Evolutionary conservation across 1,140 invertebrate species (phyloP).

Genomic region (Atta texana): DNA sequence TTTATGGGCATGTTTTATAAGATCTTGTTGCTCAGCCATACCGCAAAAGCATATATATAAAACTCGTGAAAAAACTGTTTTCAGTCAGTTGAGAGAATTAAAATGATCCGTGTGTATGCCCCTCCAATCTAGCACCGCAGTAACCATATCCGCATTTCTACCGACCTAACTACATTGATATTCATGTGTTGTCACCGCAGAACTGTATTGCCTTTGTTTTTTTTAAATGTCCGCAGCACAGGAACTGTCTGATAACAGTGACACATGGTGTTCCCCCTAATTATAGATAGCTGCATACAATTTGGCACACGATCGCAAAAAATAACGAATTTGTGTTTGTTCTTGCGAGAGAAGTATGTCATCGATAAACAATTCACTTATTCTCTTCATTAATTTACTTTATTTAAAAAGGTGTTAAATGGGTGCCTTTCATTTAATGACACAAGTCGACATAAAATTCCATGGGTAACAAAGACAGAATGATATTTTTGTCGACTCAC

Average conservation of each 20-base stretch:
- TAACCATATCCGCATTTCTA: slow-evolving; percentile 23
- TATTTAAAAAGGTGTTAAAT: no score
- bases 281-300: neutral
- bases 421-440: no score
- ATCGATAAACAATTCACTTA: neutral
- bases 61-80: slow-evolving; percentile 15
- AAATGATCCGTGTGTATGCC: neutral
- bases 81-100: slow-evolving; percentile 34
- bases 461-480: no score
- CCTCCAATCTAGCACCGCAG: slow-evolving; percentile 9
- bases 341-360: neutral
- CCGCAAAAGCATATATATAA: neutral
- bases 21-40: neutral
- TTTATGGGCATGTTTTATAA: neutral
- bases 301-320: neutral
- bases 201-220: slow-evolving; percentile 19
- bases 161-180: slow-evolving; percentile 42
- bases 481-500: no score
- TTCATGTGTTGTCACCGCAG: slow-evolving; percentile 20
- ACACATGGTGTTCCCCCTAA: slow-evolving; percentile 39
- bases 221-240: slow-evolving; percentile 31
- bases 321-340: neutral
- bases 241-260: neutral
- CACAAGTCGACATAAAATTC: no score
- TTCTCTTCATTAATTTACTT: neutral